A percentile compares a stretch with the other conserved stretches of the same genome.
phyloP scores from a whole-genome alignment of 1,140 invertebrate species.

The Microplitis demolitor region DNA sequence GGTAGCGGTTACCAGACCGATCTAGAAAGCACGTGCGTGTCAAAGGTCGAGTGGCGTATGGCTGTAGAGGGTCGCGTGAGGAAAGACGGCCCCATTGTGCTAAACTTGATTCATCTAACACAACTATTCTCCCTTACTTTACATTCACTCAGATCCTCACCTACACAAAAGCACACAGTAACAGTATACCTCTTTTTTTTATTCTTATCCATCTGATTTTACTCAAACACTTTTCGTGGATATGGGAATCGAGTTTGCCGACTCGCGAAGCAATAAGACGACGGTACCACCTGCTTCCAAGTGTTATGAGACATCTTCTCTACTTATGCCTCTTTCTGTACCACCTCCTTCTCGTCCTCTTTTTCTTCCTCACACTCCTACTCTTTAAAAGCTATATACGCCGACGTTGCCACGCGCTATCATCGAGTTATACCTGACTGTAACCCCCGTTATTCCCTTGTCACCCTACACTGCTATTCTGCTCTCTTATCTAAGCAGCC shows the following conservation, averaged over 20 bases:
- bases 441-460: background rate
- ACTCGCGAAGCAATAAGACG: slow-evolving; percentile 51
- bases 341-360: background rate
- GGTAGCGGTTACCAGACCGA: slow-evolving; percentile 17
- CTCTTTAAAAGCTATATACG: background rate
- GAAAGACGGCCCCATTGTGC: slow-evolving; percentile 20
- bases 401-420: slow-evolving; percentile 7
- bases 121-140: background rate
- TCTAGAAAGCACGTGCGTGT: slow-evolving; percentile 31
- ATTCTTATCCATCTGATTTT: slow-evolving; percentile 4
- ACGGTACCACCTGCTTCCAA: slow-evolving; percentile 53
- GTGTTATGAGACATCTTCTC: slow-evolving; percentile 53
- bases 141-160: background rate
- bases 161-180: background rate
- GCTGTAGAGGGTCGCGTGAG: slow-evolving; percentile 14
- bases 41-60: slow-evolving; percentile 29
- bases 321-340: slow-evolving; percentile 39
- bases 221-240: slow-evolving; percentile 8
- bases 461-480: background rate
- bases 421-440: background rate
- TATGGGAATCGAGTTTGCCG: slow-evolving; percentile 39
- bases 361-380: too few species aligned
- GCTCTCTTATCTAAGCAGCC: slow-evolving; percentile 16
- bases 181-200: background rate
- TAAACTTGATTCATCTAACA: slow-evolving; percentile 24